phyloP scores from a whole-genome alignment of 2,113 vertebrate genomes.

The Salvelinus fontinalis region DNA sequence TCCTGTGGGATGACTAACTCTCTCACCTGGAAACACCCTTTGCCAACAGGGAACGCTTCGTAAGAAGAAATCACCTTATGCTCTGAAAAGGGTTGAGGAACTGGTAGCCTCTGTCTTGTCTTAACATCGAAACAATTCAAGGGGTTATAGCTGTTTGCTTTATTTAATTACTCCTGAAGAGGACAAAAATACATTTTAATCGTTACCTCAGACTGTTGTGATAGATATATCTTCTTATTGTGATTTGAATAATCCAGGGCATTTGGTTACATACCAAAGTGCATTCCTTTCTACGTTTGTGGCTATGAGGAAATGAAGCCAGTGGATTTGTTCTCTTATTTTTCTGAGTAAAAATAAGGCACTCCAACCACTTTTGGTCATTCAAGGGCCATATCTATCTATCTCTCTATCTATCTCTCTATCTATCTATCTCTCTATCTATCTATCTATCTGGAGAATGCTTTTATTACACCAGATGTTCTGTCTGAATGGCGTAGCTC shows the following conservation, averaged over 20 bases:
- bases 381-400: slow-evolving; percentile 61
- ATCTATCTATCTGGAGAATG: not conserved
- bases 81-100: not conserved
- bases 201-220: slow-evolving; percentile 77
- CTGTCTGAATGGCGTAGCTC: too few species aligned
- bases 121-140: slow-evolving; percentile 74
- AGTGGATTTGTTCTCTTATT: slow-evolving; percentile 76
- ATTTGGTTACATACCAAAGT: slow-evolving; percentile 98
- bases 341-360: slow-evolving; percentile 76
- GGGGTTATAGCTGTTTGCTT: slow-evolving; percentile 68
- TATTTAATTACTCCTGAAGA: slow-evolving; percentile 64
- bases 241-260: slow-evolving; percentile 83
- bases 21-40: slow-evolving; percentile 9
- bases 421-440: slow-evolving; percentile 28
- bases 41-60: slow-evolving; percentile 49
- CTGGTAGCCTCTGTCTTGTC: slow-evolving; percentile 60
- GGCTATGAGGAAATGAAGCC: slow-evolving; percentile 73
- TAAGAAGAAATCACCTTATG: slow-evolving; percentile 32
- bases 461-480: too few species aligned
- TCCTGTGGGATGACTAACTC: not conserved
- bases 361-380: slow-evolving; percentile 64
- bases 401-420: slow-evolving; percentile 19
- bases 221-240: slow-evolving; percentile 71
- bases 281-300: slow-evolving; percentile 93
- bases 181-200: slow-evolving; percentile 64